Conservation (phyloP, 2,888 invertebrate genomes). For the Aphelenchoides bicaudatus region DNA sequence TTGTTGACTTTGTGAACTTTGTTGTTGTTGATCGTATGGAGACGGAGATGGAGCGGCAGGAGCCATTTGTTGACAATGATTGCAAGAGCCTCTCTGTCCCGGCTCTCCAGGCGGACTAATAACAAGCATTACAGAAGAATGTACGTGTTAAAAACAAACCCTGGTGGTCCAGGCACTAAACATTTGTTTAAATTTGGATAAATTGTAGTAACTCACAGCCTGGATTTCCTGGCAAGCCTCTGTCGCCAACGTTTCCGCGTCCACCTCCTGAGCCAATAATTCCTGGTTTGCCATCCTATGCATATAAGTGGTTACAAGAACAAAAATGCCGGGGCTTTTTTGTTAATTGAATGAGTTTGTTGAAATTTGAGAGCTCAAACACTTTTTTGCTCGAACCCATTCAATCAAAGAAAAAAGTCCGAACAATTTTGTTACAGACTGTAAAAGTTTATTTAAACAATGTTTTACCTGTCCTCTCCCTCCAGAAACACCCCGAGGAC, state of each 20-base stretch:
- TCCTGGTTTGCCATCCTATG: too few species aligned
- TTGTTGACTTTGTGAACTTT: background rate
- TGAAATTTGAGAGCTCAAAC: too few species aligned
- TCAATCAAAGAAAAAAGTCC: too few species aligned
- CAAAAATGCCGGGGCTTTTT: too few species aligned
- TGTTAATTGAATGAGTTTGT: too few species aligned
- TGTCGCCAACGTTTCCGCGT: conserved; percentile 49
- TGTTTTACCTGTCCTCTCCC: conserved; percentile 23
- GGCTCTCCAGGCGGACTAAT: conserved; percentile 40
- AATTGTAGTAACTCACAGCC: conserved; percentile 24
- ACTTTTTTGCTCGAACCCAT: too few species aligned
- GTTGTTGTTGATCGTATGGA: conserved; percentile 16
- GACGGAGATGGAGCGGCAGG: conserved; percentile 13
- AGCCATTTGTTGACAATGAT: conserved; percentile 29
- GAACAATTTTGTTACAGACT: too few species aligned
- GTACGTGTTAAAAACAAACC: too few species aligned
- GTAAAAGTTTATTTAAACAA: too few species aligned
- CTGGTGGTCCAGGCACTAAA: conserved; percentile 42
- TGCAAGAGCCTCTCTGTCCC: conserved; percentile 35
- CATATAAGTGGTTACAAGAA: too few species aligned
- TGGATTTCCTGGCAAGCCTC: conserved; percentile 51
- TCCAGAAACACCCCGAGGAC: conserved; percentile 33
- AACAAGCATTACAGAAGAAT: too few species aligned
- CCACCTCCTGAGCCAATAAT: too few species aligned
- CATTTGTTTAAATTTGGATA: background rate